A percentile compares a stretch with the other conserved stretches of the same genome.
These are phyloP conservation scores for Drosophila pruinosa DNA, from an alignment of 1,140 invertebrate species.

Conservation along the genomic window DNA sequence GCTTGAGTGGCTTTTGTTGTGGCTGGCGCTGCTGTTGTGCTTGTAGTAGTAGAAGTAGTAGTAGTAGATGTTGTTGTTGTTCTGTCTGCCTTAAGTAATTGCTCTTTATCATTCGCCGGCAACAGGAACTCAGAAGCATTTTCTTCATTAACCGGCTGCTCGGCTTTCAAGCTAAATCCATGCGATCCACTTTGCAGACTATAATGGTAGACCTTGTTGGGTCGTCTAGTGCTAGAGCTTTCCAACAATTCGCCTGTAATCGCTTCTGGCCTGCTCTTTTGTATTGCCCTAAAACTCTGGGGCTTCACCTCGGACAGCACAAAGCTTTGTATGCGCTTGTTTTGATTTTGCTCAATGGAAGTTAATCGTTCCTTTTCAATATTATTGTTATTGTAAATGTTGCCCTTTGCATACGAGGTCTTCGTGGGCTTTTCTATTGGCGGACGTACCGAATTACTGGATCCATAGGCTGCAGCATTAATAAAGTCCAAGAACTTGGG, in stretches of 20 bases:
- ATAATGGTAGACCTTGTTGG: conserved; percentile 58
- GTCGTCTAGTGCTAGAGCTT: conserved; percentile 36
- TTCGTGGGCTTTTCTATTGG: conserved; percentile 20
- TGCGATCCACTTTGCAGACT: conserved; percentile 59
- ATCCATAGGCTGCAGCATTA: conserved; percentile 63
- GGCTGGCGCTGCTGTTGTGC: neutral
- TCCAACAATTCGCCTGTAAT: conserved; percentile 20
- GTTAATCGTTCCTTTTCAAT: neutral
- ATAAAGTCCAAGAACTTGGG: conserved; percentile 61
- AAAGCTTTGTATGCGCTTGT: conserved; percentile 69
- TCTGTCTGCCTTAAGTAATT: conserved; percentile 2
- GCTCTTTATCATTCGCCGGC: neutral
- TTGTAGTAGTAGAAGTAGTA: conserved; percentile 26
- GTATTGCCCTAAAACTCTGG: conserved; percentile 65
- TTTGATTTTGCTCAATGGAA: conserved; percentile 20
- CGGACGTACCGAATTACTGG: conserved; percentile 47
- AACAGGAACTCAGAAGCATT: conserved; percentile 18
- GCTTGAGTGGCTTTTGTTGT: conserved; percentile 12
- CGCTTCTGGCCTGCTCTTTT: neutral
- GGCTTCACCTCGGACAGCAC: conserved; percentile 72
- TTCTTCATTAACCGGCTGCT: conserved; percentile 15
- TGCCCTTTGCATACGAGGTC: conserved; percentile 8
- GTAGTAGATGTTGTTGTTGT: conserved; percentile 9
- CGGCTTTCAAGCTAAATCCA: conserved; percentile 60
- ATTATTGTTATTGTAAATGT: neutral